phyloP scores from a whole-genome alignment of 2,113 vertebrate species.

The Coryphaenoides rupestris region DNA sequence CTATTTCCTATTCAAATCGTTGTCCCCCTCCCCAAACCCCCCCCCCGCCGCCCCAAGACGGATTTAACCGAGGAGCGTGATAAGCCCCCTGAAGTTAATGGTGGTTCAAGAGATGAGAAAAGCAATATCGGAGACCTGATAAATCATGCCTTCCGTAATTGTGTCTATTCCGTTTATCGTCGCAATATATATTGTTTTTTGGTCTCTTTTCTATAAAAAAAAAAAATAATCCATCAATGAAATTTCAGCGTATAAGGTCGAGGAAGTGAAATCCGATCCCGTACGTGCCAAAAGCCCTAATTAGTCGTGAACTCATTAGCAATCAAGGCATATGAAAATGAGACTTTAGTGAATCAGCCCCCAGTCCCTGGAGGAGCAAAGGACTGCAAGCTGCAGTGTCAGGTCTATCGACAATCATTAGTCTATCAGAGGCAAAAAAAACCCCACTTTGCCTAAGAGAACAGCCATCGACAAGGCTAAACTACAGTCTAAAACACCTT shows the following conservation, averaged over 20 bases:
- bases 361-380: slow-evolving; percentile 30
- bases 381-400: slow-evolving; percentile 16
- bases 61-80: slow-evolving; percentile 42
- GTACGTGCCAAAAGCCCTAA: slow-evolving; percentile 36
- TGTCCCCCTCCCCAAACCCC: slow-evolving; percentile 15
- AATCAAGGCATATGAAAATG: slow-evolving; percentile 25
- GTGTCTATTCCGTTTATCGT: slow-evolving; percentile 14
- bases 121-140: slow-evolving; percentile 11
- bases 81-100: slow-evolving; percentile 46
- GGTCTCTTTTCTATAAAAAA: slow-evolving; percentile 1
- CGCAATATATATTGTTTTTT: background rate
- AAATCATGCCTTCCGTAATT: slow-evolving; percentile 20
- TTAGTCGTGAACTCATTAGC: slow-evolving; percentile 40
- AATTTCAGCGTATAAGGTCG: slow-evolving; percentile 31
- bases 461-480: no score
- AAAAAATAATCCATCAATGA: slow-evolving; percentile 6
- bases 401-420: background rate
- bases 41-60: slow-evolving; percentile 13
- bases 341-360: slow-evolving; percentile 31
- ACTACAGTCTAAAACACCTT: no score
- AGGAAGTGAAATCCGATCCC: slow-evolving; percentile 24
- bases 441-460: no score
- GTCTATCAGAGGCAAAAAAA: slow-evolving; percentile 14
- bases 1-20: slow-evolving; percentile 56
- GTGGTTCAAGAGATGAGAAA: slow-evolving; percentile 22